Evolutionary conservation across 2,888 invertebrate species (phyloP).

Genomic region (Euspilapteryx auroguttella): DNA sequence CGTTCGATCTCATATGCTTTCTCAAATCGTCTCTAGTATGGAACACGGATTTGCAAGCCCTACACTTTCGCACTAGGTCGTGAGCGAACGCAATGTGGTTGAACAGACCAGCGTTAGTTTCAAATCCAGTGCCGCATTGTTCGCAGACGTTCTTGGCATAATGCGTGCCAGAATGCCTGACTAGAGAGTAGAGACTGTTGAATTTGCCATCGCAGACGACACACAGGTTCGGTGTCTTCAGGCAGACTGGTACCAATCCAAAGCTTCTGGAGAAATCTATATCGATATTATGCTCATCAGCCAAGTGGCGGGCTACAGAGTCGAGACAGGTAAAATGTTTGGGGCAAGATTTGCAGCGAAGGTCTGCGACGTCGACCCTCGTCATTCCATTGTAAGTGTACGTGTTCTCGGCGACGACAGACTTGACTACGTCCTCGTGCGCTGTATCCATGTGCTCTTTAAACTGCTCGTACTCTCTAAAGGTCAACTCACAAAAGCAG

Average conservation of each 20-base stretch:
- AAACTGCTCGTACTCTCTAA: background rate
- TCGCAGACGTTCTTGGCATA: conserved; percentile 6
- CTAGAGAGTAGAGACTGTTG: conserved; percentile 1
- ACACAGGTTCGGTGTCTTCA: conserved; percentile 2
- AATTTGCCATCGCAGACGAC: conserved; percentile 3
- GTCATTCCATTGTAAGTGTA: no score
- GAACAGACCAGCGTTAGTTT: conserved; percentile 5
- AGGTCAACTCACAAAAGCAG: background rate
- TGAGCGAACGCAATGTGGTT: conserved; percentile 1
- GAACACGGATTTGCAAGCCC: background rate
- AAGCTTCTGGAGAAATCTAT: background rate
- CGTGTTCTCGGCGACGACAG: background rate
- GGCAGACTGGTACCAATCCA: conserved; percentile 1
- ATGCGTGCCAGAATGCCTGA: conserved; percentile 4
- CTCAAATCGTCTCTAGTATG: background rate
- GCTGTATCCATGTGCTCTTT: background rate
- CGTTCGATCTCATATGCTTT: background rate
- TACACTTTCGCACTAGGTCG: background rate
- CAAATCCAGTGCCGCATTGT: conserved; percentile 8
- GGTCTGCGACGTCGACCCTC: background rate
- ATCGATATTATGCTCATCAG: background rate
- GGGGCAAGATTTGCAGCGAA: background rate
- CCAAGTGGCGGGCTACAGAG: background rate
- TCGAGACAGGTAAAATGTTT: background rate
- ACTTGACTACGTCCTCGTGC: background rate